A percentile compares a stretch with the other conserved stretches of the same genome.
Evolutionary conservation across 2,113 vertebrate species (phyloP).

Genomic region (Isurus oxyrinchus): DNA sequence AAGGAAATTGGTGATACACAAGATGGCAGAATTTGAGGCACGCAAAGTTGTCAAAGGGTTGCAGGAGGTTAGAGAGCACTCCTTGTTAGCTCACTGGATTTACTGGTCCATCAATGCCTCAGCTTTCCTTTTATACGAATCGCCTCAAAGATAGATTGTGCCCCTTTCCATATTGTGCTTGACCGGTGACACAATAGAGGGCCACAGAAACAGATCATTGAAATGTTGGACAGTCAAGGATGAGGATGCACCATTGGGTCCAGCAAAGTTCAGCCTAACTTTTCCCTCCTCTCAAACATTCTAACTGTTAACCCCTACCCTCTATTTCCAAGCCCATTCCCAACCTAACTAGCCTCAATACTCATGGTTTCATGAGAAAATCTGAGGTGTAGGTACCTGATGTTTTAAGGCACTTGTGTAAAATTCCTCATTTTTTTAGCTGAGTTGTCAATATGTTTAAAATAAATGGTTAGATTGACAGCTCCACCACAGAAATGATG

Average conservation of each 20-base stretch:
- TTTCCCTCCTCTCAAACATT: neutral
- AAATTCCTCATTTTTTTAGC: neutral
- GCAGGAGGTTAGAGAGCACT: neutral
- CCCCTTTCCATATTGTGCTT: neutral
- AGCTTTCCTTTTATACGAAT: neutral
- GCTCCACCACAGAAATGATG: no score
- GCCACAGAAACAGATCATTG: neutral
- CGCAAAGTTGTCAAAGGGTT: neutral
- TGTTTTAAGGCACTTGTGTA: neutral
- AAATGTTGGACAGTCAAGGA: neutral
- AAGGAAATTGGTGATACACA: neutral
- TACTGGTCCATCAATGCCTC: neutral
- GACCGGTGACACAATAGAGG: neutral
- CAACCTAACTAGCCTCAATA: neutral
- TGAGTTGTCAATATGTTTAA: neutral
- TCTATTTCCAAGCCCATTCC: no score
- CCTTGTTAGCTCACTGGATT: neutral
- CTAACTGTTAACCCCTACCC: neutral
- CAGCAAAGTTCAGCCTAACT: neutral
- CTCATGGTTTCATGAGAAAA: neutral
- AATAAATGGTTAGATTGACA: neutral
- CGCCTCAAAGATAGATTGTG: neutral
- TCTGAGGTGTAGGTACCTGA: neutral
- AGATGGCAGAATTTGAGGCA: neutral
- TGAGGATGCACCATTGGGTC: no score